phyloP scores from a whole-genome alignment of 2,797 vertebrate genomes.

The Perodicticus potto region DNA sequence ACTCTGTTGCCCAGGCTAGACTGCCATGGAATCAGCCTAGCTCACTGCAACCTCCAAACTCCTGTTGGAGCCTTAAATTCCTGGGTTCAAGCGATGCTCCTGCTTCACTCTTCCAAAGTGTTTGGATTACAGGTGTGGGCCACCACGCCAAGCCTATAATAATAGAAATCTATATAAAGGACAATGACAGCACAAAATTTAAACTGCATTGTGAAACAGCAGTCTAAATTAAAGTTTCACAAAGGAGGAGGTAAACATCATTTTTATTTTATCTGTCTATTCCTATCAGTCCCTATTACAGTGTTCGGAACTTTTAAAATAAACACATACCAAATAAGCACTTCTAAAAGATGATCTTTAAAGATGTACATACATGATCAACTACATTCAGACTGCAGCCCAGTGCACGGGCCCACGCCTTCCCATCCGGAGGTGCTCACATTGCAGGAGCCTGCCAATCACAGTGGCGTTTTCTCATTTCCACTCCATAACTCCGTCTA shows the following conservation, averaged over 20 bases:
- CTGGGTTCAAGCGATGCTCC: neutral
- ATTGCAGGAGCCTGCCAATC: neutral
- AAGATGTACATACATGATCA: neutral
- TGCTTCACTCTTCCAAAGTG: neutral
- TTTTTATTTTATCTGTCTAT: neutral
- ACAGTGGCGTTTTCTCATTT: neutral
- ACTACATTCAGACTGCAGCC: neutral
- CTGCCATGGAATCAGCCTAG: too few relatives aligned
- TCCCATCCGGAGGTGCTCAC: neutral
- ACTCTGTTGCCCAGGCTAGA: too few relatives aligned
- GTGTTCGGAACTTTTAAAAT: neutral
- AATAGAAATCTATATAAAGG: neutral
- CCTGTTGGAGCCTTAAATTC: neutral
- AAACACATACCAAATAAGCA: neutral
- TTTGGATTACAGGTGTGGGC: neutral
- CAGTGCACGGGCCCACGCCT: fast-evolving
- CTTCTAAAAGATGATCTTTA: neutral
- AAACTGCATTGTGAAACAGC: neutral
- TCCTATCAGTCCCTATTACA: neutral
- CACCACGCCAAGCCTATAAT: neutral
- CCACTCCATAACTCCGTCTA: neutral
- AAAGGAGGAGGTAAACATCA: neutral
- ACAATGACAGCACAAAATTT: neutral
- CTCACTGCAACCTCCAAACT: too few relatives aligned
- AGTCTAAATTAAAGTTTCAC: neutral